These are phyloP conservation scores for Phalacrocorax carbo DNA, from an alignment of 2,113 vertebrate genomes.

Conservation along the genomic window DNA sequence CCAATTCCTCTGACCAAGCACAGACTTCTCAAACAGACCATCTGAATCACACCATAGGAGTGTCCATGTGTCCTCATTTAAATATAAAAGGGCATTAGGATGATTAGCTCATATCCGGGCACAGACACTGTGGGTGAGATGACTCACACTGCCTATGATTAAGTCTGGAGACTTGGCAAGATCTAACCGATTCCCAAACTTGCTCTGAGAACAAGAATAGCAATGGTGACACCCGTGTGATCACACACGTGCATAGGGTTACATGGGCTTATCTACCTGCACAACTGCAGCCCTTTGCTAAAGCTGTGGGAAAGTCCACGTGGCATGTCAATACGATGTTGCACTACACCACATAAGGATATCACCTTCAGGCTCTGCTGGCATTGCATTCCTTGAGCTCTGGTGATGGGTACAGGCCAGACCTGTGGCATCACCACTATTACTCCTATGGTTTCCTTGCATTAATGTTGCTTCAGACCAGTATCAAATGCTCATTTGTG, in stretches of 20 bases:
- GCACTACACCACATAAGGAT: background rate
- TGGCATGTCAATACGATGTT: fast-evolving
- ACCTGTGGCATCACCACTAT: background rate
- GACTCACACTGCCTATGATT: background rate
- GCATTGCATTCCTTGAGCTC: background rate
- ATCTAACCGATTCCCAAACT: background rate
- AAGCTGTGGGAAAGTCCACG: background rate
- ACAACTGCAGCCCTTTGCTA: fast-evolving
- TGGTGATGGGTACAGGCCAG: background rate
- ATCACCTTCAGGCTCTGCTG: fast-evolving
- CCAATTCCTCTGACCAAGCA: background rate
- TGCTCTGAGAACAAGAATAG: background rate
- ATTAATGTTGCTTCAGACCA: background rate
- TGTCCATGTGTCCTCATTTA: background rate
- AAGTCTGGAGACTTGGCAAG: background rate
- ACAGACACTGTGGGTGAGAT: background rate
- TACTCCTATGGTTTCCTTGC: background rate
- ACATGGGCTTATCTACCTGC: background rate
- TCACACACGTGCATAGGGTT: background rate
- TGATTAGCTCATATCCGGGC: background rate
- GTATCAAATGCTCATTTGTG: background rate
- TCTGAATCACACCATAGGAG: background rate
- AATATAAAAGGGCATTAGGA: background rate
- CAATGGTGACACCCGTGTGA: background rate
- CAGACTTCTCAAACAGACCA: background rate